These are phyloP conservation scores for Zootermopsis nevadensis DNA, from an alignment of 2,888 invertebrate species.

Conservation along the genomic window DNA sequence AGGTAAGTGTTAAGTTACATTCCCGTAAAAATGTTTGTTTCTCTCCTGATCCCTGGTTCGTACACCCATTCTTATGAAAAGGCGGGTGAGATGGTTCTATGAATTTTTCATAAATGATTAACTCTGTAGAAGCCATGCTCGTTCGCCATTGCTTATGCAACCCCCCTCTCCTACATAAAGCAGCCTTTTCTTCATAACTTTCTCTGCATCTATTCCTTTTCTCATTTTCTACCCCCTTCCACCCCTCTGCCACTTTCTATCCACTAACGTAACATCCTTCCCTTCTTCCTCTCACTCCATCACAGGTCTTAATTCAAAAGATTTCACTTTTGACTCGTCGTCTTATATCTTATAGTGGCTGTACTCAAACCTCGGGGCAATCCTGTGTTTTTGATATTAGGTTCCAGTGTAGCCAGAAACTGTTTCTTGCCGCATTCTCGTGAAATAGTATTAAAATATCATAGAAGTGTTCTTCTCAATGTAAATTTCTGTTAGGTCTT, in stretches of 20 bases:
- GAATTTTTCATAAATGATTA: slow-evolving; percentile 34
- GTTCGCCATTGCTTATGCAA: slow-evolving; percentile 19
- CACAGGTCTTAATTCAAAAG: slow-evolving; percentile 7
- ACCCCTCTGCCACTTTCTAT: neutral
- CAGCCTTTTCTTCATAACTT: slow-evolving; percentile 23
- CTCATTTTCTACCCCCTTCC: slow-evolving; percentile 15
- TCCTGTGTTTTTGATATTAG: slow-evolving; percentile 17
- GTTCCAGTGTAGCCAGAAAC: slow-evolving; percentile 1
- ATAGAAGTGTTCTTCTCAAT: neutral
- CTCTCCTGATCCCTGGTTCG: neutral
- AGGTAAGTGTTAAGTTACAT: neutral
- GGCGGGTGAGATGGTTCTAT: neutral
- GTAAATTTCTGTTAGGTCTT: neutral
- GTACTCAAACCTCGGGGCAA: neutral
- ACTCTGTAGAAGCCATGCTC: slow-evolving; percentile 10
- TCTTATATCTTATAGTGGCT: neutral
- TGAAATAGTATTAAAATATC: neutral
- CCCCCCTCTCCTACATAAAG: neutral
- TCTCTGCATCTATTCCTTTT: slow-evolving; percentile 10
- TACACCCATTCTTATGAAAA: neutral
- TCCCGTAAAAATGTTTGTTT: neutral
- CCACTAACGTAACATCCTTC: neutral
- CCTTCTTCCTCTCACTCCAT: neutral
- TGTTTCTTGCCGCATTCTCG: neutral
- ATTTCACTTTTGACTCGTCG: slow-evolving; percentile 21